A percentile compares a stretch with the other conserved stretches of the same genome.
phyloP scores from a whole-genome alignment of 2,888 invertebrate species.

The Hypselothyrea guttata region DNA sequence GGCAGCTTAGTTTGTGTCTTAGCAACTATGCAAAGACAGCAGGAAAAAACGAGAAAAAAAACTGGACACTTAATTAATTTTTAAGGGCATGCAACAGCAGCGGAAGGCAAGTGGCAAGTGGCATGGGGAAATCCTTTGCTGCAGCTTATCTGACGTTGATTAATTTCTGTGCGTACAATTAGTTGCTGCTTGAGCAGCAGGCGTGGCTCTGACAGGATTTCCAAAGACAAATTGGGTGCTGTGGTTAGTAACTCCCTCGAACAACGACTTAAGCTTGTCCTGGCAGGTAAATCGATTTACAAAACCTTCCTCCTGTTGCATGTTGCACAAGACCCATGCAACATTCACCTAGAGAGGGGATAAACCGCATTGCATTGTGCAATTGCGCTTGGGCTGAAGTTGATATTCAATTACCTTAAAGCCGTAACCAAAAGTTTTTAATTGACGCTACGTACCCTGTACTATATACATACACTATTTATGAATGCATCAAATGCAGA shows the following conservation, averaged over 20 bases:
- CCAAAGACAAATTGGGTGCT: slow-evolving; percentile 14
- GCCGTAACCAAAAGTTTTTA: slow-evolving; percentile 14
- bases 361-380: background rate
- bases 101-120: slow-evolving; percentile 25
- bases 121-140: slow-evolving; percentile 28
- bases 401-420: slow-evolving; percentile 38
- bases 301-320: background rate
- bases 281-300: slow-evolving; percentile 3
- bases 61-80: slow-evolving; percentile 65
- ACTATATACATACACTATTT: background rate
- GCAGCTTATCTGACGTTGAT: slow-evolving; percentile 59
- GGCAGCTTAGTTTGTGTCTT: slow-evolving; percentile 5
- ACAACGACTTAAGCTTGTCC: background rate
- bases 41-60: slow-evolving; percentile 3
- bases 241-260: slow-evolving; percentile 5
- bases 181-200: background rate
- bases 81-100: slow-evolving; percentile 48
- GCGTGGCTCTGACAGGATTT: slow-evolving; percentile 5
- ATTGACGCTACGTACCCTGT: background rate
- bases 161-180: slow-evolving; percentile 47
- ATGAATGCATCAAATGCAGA: too few species aligned
- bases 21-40: slow-evolving; percentile 22
- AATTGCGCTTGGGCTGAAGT: slow-evolving; percentile 5
- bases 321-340: too few species aligned
- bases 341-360: background rate